Evolutionary conservation across 2,113 vertebrate genomes (phyloP), one percentile per base, ranked within the genome.

Genomic region (Cyphomyrus plagiostoma): DNA sequence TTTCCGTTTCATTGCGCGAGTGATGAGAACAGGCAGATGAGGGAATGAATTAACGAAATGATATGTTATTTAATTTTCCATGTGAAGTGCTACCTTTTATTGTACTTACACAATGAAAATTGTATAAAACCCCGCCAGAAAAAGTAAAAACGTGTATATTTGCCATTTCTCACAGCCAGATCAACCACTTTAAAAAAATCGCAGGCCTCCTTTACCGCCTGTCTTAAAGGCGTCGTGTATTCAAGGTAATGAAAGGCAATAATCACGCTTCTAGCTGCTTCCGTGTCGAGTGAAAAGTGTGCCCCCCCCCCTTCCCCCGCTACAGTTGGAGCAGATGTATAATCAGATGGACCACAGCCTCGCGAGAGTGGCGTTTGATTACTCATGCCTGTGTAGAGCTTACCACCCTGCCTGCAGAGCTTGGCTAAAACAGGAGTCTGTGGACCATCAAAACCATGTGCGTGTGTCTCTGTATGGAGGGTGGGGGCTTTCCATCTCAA

Each of bases 291-390:
- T 46, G 45, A 46, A 46, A 48, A 11, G 45, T 23, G 39, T 1
- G 1, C 19, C 53, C 62, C 62, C 62, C n/a, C 62, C 62, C 46
- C 45, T 26, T 77, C 19, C 35, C 45, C 80, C 39, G 8, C 42
- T 84, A 46, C 82, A 46, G 82, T 84, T 10, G 21, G 45, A 84
- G 82, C 82, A 84, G 42, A 84, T 48, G 82, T 84, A 84, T 48
- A 48, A 84, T 84, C 82, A 84, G 45, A 84, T 84, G 82, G 42
- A 80, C 74, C 74, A 35, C 74, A 80, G 35, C 45, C 82, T 84
- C 3, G 23, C 45, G 42, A 84, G 82, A 48, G 39, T 8, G 45
- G 45, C 45, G 19, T 84, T 48, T 84, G 45, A 84, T 84, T 84
- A 84, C 82, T 84, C 82, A 84, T 23, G 45, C 82, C 82, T 84